Percentiles rank a stretch among this genome's conserved stretches.
Evolutionary conservation across 2,888 invertebrate species (phyloP).

Genomic region (Tetragonula carbonaria): DNA sequence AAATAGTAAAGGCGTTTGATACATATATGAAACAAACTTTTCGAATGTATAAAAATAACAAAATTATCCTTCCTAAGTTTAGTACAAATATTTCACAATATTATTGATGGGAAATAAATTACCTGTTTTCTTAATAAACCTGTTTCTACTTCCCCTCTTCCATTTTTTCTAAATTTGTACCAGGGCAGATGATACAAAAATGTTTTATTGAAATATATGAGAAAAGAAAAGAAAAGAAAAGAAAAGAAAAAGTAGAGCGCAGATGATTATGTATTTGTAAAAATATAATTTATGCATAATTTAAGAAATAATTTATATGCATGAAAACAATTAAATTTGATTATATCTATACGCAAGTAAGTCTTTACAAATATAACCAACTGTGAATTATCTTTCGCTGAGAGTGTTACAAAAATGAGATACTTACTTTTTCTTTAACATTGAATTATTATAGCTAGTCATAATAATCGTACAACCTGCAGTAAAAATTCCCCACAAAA

Average conservation of each 20-base stretch:
- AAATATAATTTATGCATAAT: slow-evolving; percentile 9
- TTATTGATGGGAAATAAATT: slow-evolving; percentile 2
- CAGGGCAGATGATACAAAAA: neutral
- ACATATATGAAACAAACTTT: neutral
- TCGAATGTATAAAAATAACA: neutral
- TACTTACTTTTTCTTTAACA: slow-evolving; percentile 68
- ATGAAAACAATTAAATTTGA: neutral
- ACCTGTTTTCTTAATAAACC: neutral
- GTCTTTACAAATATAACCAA: neutral
- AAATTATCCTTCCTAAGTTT: neutral
- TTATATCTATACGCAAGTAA: neutral
- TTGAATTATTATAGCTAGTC: slow-evolving; percentile 74
- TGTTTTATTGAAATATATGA: neutral
- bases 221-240: neutral
- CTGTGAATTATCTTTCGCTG: neutral
- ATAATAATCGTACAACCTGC: slow-evolving; percentile 86
- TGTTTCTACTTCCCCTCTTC: neutral
- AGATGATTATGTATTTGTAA: neutral
- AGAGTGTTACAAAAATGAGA: neutral
- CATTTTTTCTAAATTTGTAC: neutral
- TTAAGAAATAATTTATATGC: slow-evolving; percentile 14
- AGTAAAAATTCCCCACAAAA: slow-evolving; percentile 86
- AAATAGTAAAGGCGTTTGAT: neutral
- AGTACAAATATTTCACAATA: neutral
- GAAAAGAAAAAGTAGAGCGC: neutral